Conservation (phyloP, 2,797 vertebrate genomes). For the Lacerta agilis region DNA sequence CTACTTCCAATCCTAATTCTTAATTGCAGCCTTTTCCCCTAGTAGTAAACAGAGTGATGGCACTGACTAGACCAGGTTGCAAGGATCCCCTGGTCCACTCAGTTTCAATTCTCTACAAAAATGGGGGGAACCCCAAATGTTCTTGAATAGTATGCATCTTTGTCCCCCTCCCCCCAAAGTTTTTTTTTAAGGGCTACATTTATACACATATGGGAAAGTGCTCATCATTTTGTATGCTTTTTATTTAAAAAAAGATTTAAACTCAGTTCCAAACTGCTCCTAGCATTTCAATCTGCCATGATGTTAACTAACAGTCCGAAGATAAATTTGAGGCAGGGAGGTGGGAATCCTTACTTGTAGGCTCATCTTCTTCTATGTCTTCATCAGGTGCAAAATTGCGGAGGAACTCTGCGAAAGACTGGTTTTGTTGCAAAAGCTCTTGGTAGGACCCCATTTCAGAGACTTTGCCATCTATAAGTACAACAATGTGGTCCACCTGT, state of each 20-base stretch:
- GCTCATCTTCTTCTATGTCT: conserved; percentile 82
- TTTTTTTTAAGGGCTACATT: background rate
- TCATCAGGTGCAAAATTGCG: conserved; percentile 88
- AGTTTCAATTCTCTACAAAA: background rate
- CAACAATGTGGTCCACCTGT: conserved; percentile 91
- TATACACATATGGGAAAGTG: background rate
- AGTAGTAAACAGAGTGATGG: background rate
- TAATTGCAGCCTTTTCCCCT: background rate
- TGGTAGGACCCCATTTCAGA: conserved; percentile 94
- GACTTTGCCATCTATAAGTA: conserved; percentile 89
- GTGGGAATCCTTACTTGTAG: conserved; percentile 70
- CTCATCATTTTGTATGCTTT: background rate
- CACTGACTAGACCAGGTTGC: background rate
- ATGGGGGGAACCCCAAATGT: background rate
- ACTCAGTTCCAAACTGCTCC: background rate
- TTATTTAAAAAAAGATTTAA: background rate
- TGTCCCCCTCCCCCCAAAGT: too few species aligned
- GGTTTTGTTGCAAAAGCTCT: conserved; percentile 86
- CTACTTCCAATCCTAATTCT: background rate
- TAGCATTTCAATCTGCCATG: background rate
- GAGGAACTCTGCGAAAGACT: conserved; percentile 93
- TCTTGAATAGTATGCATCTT: background rate
- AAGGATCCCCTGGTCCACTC: background rate
- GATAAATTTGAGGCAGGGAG: background rate
- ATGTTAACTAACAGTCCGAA: background rate